Base-by-base conservation (phyloP, 2,797 vertebrate species). In the Tapera naevia region DNA sequence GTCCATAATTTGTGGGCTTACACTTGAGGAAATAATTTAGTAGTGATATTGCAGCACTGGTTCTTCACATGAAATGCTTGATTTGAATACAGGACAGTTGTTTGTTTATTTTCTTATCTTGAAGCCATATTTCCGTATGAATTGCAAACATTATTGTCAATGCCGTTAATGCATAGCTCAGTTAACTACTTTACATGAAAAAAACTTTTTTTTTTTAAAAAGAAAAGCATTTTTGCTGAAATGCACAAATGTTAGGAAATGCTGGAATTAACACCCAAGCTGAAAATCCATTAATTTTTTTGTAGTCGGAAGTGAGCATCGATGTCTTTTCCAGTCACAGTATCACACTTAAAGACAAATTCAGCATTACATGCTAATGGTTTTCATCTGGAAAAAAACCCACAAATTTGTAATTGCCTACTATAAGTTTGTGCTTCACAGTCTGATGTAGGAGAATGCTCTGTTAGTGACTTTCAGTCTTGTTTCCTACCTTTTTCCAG, bases 401-500 rank as follows among this genome's bases (percentile, higher is more conserved):
- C 67, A 21, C 19, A 8, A 5, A 2, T 73, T 75, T 82, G 5
- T 75, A 39, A 51, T 53, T 90, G 64, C 18, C 18, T 61, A 1
- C 21, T 57, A 8, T 51, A 56, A 13, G 45, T 73, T 75, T 54
- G 6, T 81, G 14, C 30, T 53, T 70, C 22, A 33, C 11, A 12
- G 7, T 62, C 4, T 14, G 10, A 57, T 35, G 28, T 14, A 67
- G 54, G 43, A 89, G 27, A 61, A 45, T 48, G 27, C 32, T 94
- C 80, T 86, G 51, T 88, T 21, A 71, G 17, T 45, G 51, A 11
- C 56, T 89, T 88, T 57, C 35, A 9, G 17, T 60, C 72, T 90
- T 7, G 18, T 93, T 84, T 94, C 19, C 14, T 85, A 1, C 8
- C 4, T 70, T 87, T 94, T 91, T 80, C 18, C 78, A 98, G 97